Percentiles rank a stretch among this genome's conserved stretches.
These are phyloP conservation scores for Chelonoidis abingdonii DNA, from an alignment of 2,113 vertebrate species.

Conservation along the genomic window DNA sequence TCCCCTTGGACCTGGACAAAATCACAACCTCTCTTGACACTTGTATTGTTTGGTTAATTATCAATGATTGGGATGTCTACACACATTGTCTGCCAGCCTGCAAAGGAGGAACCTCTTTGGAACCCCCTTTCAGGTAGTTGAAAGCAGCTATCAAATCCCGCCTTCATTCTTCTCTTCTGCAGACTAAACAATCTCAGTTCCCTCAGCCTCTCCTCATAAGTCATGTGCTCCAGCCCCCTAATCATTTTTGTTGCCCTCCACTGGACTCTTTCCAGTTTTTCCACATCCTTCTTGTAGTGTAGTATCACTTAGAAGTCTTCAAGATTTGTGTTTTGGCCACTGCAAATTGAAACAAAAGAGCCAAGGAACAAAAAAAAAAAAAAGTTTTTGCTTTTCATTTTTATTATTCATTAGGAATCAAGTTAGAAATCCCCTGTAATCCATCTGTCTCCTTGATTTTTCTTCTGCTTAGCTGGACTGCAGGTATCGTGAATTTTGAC, in stretches of 20 bases:
- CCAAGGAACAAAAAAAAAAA: background rate
- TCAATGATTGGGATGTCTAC: background rate
- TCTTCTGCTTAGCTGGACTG: conserved; percentile 74
- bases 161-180: too few relatives aligned
- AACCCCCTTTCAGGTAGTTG: too few relatives aligned
- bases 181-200: too few relatives aligned
- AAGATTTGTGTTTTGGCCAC: background rate
- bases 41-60: background rate
- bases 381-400: background rate
- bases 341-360: background rate
- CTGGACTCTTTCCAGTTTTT: too few relatives aligned
- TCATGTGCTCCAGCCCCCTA: too few relatives aligned
- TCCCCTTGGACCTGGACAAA: background rate
- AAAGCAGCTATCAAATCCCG: too few relatives aligned
- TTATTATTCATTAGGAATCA: conserved; percentile 60
- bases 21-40: background rate
- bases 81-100: background rate
- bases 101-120: background rate
- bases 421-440: conserved; percentile 75
- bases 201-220: too few relatives aligned
- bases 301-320: background rate
- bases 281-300: background rate
- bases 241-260: too few relatives aligned
- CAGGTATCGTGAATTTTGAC: conserved; percentile 75
- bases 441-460: conserved; percentile 51